A percentile compares a stretch with the other conserved stretches of the same genome.
Evolutionary conservation across 2,888 invertebrate species (phyloP).

Genomic region (Leucophora obtusa): DNA sequence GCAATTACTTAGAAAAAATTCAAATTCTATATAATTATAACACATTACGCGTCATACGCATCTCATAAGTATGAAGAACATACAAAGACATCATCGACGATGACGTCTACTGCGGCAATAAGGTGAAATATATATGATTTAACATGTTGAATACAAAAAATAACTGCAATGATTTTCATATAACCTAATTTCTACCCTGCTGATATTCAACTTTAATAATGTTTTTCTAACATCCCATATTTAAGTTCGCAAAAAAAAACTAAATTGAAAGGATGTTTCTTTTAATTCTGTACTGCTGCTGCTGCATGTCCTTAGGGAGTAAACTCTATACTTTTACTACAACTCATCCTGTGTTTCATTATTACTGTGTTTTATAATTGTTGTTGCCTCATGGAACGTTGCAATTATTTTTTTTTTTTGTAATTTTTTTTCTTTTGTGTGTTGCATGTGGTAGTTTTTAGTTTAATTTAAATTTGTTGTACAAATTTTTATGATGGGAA

Average conservation of each 20-base stretch:
- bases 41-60: conserved; percentile 30
- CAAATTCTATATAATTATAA: conserved; percentile 28
- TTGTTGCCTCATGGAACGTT: conserved; percentile 46
- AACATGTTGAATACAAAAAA: conserved; percentile 7
- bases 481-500: conserved; percentile 55
- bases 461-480: conserved; percentile 59
- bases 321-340: conserved; percentile 43
- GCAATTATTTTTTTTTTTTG: conserved; percentile 55
- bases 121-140: neutral
- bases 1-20: conserved; percentile 22
- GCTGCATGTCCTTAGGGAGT: conserved; percentile 57
- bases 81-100: neutral
- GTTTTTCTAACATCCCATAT: conserved; percentile 53
- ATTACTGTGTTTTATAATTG: conserved; percentile 42
- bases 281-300: conserved; percentile 35
- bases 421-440: conserved; percentile 28
- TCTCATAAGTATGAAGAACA: neutral
- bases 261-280: conserved; percentile 18
- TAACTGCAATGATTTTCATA: conserved; percentile 9
- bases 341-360: conserved; percentile 45
- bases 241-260: conserved; percentile 30
- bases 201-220: conserved; percentile 51
- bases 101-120: neutral
- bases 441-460: conserved; percentile 41
- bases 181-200: conserved; percentile 58